phyloP scores from a whole-genome alignment of 64 coral and sea anemone genomes.

The Cladopsammia gracilis region DNA sequence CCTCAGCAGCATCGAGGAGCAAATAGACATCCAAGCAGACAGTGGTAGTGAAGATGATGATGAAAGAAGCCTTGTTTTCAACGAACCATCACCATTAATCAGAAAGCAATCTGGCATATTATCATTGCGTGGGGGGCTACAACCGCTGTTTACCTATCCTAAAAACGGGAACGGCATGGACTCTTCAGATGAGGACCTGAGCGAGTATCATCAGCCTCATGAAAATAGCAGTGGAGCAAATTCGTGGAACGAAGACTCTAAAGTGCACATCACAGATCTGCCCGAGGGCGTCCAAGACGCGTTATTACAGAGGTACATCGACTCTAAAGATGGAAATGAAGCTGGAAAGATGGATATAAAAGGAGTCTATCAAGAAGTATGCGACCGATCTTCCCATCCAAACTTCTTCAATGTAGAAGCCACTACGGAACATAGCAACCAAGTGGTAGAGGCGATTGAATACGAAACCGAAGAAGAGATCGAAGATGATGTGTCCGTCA shows the following conservation, averaged over 20 bases:
- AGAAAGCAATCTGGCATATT: background rate
- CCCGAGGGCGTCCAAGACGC: background rate
- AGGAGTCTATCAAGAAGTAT: no score
- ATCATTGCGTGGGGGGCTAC: background rate
- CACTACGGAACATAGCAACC: no score
- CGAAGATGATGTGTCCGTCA: background rate
- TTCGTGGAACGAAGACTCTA: background rate
- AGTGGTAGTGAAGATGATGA: background rate
- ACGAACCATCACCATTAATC: background rate
- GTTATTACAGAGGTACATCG: background rate
- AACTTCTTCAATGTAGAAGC: no score
- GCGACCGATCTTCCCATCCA: no score
- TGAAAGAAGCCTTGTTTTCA: no score
- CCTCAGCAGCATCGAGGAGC: background rate
- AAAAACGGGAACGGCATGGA: background rate
- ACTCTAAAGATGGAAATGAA: no score
- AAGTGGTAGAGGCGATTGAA: no score
- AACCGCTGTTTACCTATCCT: background rate
- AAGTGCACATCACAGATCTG: background rate
- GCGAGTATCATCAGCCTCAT: background rate
- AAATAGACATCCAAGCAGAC: background rate
- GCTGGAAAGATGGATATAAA: no score
- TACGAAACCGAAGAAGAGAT: background rate
- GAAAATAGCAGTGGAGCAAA: background rate
- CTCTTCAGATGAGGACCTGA: background rate